phyloP scores from a whole-genome alignment of 2,888 invertebrate genomes.

The Bombyx huttoni region DNA sequence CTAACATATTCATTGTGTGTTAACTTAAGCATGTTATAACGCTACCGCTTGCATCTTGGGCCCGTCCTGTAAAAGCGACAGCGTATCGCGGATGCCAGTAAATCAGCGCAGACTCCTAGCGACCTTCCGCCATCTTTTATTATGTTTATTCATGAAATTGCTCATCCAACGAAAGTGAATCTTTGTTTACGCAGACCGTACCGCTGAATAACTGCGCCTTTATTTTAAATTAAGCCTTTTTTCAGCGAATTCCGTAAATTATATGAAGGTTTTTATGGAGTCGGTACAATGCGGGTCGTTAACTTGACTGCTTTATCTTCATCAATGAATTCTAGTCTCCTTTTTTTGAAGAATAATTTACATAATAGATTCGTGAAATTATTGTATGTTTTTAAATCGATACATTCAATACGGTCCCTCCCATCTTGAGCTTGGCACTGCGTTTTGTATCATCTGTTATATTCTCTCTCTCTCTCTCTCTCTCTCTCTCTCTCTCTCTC shows the following conservation, averaged over 20 bases:
- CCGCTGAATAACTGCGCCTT: slow-evolving; percentile 4
- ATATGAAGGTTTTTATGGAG: not conserved
- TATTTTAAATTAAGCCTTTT: not conserved
- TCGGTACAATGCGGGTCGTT: not conserved
- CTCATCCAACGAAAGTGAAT: slow-evolving; percentile 61
- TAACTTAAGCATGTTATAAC: not conserved
- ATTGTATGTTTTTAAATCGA: no score
- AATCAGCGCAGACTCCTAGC: slow-evolving; percentile 44
- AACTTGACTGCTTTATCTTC: not conserved
- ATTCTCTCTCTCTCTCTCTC: no score
- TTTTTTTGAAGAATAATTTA: no score
- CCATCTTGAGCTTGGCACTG: no score
- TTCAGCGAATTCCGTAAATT: not conserved
- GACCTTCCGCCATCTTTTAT: slow-evolving; percentile 50
- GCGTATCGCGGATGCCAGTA: slow-evolving; percentile 31
- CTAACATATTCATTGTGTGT: no score
- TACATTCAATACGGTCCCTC: no score
- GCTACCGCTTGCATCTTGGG: slow-evolving; percentile 10
- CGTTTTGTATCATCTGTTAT: no score
- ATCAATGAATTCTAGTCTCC: not conserved
- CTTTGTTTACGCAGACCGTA: slow-evolving; percentile 41
- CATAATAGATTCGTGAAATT: no score
- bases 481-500: no score
- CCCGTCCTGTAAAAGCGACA: slow-evolving; percentile 17
- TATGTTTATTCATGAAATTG: slow-evolving; percentile 70